Percentiles rank a stretch among this genome's conserved stretches.
These are phyloP conservation scores for Eilema sororculum DNA, from an alignment of 2,888 invertebrate genomes.

Conservation along the genomic window DNA sequence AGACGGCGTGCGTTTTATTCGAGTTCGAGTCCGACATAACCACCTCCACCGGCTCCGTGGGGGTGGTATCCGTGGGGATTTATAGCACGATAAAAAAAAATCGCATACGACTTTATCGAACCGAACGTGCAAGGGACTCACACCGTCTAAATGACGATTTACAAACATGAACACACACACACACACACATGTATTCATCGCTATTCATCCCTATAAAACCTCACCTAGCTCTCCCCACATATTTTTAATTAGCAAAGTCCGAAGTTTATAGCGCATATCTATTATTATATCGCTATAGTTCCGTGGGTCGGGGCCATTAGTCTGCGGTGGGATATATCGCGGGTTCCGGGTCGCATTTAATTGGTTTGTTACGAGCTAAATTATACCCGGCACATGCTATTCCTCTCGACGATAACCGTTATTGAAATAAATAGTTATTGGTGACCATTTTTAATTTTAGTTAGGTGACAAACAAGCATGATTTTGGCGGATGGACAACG, in stretches of 20 bases:
- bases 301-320: constrained; percentile 32
- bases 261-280: constrained; percentile 13
- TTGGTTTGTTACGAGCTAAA: constrained; percentile 49
- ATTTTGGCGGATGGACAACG: neutral
- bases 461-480: neutral
- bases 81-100: too few relatives aligned
- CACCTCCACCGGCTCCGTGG: too few relatives aligned
- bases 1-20: too few relatives aligned
- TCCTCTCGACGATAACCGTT: constrained; percentile 27
- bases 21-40: too few relatives aligned
- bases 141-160: too few relatives aligned
- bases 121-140: too few relatives aligned
- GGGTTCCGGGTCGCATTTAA: constrained; percentile 46
- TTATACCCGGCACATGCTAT: constrained; percentile 47
- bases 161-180: neutral
- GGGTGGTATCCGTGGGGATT: too few relatives aligned
- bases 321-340: constrained; percentile 34
- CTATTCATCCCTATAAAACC: neutral
- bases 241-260: constrained; percentile 27
- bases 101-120: too few relatives aligned
- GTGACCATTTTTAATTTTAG: neutral
- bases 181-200: neutral
- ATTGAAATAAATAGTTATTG: constrained; percentile 30
- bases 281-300: constrained; percentile 28
- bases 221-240: constrained; percentile 14